phyloP scores from a whole-genome alignment of 1,140 invertebrate species.

The Polypedilum vanderplanki region DNA sequence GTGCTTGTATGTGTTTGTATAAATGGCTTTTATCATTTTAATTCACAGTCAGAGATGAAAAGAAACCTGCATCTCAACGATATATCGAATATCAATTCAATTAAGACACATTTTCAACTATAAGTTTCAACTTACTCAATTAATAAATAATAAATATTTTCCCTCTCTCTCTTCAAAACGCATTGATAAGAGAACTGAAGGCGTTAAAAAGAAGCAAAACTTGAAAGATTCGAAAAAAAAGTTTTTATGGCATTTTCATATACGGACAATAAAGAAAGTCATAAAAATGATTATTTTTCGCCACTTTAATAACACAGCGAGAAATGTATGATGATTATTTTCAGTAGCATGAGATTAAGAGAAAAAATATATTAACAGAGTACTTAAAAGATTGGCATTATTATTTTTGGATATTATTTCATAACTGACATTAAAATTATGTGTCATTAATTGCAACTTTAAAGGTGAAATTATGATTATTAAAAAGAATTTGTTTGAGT shows the following conservation, averaged over 20 bases:
- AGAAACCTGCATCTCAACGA: neutral
- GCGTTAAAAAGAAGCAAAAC: too few species aligned
- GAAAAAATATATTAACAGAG: neutral
- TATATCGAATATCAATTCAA: neutral
- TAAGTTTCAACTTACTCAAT: neutral
- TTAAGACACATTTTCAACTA: conserved; percentile 14
- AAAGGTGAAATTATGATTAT: neutral
- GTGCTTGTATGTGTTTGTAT: neutral
- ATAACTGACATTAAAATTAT: neutral
- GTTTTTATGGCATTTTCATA: neutral
- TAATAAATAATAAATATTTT: conserved; percentile 2
- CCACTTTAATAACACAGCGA: neutral
- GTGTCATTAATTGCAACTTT: neutral
- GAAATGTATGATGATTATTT: neutral
- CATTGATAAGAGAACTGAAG: too few species aligned
- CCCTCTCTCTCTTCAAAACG: too few species aligned
- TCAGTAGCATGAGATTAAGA: neutral
- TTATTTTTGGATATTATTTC: neutral
- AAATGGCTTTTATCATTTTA: conserved; percentile 7
- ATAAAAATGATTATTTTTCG: neutral
- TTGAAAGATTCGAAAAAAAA: neutral
- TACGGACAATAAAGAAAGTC: neutral
- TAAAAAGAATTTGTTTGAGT: too few species aligned
- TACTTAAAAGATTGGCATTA: neutral
- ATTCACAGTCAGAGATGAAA: neutral